Percentiles rank a stretch among this genome's conserved stretches.
phyloP scores from a whole-genome alignment of 2,797 vertebrate genomes.

The Naso thynnoides region DNA sequence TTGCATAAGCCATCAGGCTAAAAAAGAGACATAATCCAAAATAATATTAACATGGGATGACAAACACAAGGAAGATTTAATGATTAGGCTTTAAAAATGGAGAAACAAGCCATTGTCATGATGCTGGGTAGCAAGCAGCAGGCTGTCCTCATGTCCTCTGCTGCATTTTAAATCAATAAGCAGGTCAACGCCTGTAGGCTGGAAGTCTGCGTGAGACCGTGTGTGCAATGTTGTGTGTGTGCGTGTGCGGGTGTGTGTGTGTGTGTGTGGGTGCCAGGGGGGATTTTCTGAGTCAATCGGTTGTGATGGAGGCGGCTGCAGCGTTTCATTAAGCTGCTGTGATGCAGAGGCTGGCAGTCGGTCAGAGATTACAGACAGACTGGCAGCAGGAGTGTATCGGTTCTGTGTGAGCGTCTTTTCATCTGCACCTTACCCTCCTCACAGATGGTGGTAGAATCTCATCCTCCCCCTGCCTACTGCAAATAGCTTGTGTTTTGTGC shows the following conservation, averaged over 20 bases:
- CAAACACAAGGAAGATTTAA: constrained; percentile 17
- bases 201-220: constrained; percentile 49
- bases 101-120: constrained; percentile 31
- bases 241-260: constrained; percentile 23
- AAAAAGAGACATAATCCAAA: constrained; percentile 23
- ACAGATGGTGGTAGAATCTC: constrained; percentile 55
- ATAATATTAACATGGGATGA: constrained; percentile 40
- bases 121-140: constrained; percentile 25
- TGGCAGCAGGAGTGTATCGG: constrained; percentile 37
- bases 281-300: constrained; percentile 74
- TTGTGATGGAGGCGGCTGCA: constrained; percentile 60
- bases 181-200: constrained; percentile 71
- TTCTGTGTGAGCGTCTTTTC: constrained; percentile 31
- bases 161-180: constrained; percentile 60
- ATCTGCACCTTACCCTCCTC: constrained; percentile 50
- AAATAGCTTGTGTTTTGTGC: constrained; percentile 24
- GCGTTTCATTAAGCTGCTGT: constrained; percentile 77
- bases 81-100: constrained; percentile 26
- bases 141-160: constrained; percentile 36
- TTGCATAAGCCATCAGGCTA: constrained; percentile 50
- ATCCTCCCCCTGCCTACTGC: constrained; percentile 37
- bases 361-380: constrained; percentile 77
- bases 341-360: constrained; percentile 69
- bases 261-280: constrained; percentile 46
- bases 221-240: constrained; percentile 14